A percentile compares a stretch with the other conserved stretches of the same genome.
Conservation (phyloP, 2,113 vertebrate genomes). For the Telmatochromis sp. region DNA sequence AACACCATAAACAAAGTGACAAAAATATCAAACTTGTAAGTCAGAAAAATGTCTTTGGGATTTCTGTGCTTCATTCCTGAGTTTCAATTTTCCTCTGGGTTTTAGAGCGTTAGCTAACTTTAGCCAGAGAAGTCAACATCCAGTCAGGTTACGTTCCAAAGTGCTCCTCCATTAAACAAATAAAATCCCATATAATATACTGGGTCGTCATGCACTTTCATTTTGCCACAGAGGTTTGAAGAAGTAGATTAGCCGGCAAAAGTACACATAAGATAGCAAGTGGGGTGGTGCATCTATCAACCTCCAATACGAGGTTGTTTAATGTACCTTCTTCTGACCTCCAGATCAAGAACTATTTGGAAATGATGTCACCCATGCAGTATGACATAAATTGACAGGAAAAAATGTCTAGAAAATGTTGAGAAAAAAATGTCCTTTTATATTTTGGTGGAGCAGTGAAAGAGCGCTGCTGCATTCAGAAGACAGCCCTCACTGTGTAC, state of each 20-base stretch:
- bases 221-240: background rate
- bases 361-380: background rate
- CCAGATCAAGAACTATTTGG: background rate
- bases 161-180: background rate
- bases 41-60: background rate
- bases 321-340: background rate
- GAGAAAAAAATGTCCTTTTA: background rate
- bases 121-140: background rate
- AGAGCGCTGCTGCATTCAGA: background rate
- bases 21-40: background rate
- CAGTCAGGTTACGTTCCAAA: background rate
- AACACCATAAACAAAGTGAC: background rate
- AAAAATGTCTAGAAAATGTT: background rate
- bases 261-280: background rate
- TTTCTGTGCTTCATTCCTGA: background rate
- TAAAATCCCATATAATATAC: background rate
- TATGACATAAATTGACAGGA: background rate
- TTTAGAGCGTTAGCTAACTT: background rate
- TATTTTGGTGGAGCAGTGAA: background rate
- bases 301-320: too few relatives aligned
- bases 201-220: accelerated
- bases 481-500: background rate
- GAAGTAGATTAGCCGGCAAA: background rate
- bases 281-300: background rate
- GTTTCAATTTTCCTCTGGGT: background rate